Evolutionary conservation across 2,888 invertebrate species (phyloP), one percentile per base, ranked within the genome.

Genomic region (Spatulosminthurus flaviceps): DNA sequence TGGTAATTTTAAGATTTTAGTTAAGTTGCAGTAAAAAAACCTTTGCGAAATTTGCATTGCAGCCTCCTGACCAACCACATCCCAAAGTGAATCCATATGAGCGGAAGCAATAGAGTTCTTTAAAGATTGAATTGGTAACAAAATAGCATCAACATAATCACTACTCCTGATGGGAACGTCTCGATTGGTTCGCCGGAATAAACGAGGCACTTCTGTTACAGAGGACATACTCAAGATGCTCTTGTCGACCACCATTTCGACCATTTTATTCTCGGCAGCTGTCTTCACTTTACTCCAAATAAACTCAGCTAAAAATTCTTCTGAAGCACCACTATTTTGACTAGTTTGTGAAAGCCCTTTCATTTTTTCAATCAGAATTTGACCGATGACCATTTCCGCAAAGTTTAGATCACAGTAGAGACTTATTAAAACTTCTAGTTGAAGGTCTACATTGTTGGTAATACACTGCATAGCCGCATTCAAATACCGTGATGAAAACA

Each of bases 181-280:
- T 82, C 95, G 91, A 87, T 97, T 97, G 0, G 97, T 97, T 87
- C 96, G 93, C 77, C 97, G 90, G 87, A 95, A 98, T 78, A 97
- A 89, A 82, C 97, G 90, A 1, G 98, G 98, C 88, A 98, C 95
- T 87, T 98, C 96, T 85, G 92, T 94, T 4, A 98, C 96, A 73
- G 83, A 77, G 21, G 82, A 79, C 64, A 84, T 83, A 70, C 81
- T 77, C 9, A 76, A 66, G 29, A 79, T 76, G 77, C 82, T 82
- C 80, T 81, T 81, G 29, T 43, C 80, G 13, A 84, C 79, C 0
- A 82, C 79, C 11, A 81, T 66, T 29, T 83, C 81, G 19, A 82
- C 43, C 29, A 85, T 74, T 19, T 80, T 79, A 22, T 73, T 75
- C 77, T 83, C 83, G 66, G 84, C 80, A 26, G 73, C 76, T 34